These are phyloP conservation scores for Lindbergichthys nudifrons DNA, from an alignment of 2,797 vertebrate species.

Conservation along the genomic window DNA sequence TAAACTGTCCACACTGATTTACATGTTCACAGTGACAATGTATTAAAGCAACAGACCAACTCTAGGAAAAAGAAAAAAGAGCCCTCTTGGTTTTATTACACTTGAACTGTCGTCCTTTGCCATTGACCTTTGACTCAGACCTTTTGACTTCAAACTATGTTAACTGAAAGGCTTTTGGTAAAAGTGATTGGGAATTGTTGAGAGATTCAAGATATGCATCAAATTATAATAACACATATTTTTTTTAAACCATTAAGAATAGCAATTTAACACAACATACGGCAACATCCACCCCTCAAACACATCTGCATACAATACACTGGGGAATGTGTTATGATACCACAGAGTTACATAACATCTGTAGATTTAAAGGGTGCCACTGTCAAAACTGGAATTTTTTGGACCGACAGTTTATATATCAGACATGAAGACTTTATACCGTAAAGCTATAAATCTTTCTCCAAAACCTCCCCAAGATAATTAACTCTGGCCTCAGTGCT, in stretches of 20 bases:
- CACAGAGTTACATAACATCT: too few relatives aligned
- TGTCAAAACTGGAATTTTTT: background rate
- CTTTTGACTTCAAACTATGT: constrained; percentile 32
- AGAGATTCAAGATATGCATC: too few relatives aligned
- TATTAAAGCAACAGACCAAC: constrained; percentile 6
- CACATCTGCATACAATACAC: too few relatives aligned
- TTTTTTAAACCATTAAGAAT: too few relatives aligned
- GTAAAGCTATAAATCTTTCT: background rate
- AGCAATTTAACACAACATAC: too few relatives aligned
- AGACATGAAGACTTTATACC: background rate
- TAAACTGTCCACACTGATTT: constrained; percentile 29
- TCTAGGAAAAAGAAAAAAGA: constrained; percentile 18
- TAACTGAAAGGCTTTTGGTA: background rate
- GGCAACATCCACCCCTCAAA: too few relatives aligned
- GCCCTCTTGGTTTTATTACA: constrained; percentile 38
- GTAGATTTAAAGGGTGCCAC: background rate
- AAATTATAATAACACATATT: too few relatives aligned
- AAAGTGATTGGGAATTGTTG: background rate
- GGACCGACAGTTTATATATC: background rate
- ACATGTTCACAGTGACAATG: background rate
- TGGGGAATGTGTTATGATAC: too few relatives aligned
- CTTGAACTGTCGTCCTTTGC: constrained; percentile 51
- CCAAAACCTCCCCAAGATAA: constrained; percentile 22
- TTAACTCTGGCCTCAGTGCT: constrained; percentile 33
- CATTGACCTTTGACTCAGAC: constrained; percentile 40